Conservation (phyloP, 2,113 vertebrate species). For the Hydrolagus affinis region DNA sequence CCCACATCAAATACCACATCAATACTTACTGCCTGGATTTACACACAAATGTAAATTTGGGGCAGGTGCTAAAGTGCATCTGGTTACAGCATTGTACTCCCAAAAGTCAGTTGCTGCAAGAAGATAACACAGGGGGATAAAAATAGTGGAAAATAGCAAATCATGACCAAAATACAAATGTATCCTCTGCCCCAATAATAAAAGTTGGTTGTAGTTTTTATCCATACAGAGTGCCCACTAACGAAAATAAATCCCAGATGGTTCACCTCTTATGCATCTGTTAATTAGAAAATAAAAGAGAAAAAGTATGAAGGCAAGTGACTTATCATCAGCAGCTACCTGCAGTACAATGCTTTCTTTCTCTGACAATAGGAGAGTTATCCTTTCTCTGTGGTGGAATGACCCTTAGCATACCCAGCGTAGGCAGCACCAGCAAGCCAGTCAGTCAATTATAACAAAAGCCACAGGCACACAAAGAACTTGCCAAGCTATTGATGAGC, state of each 20-base stretch:
- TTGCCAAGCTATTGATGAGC: constrained; percentile 18
- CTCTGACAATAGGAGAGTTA: background rate
- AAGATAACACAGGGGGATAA: too few relatives aligned
- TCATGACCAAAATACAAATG: background rate
- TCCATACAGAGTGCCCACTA: too few relatives aligned
- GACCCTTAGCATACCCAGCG: constrained; percentile 13
- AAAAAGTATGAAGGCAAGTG: background rate
- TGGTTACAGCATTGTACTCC: too few relatives aligned
- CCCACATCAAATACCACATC: too few relatives aligned
- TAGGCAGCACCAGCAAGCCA: background rate
- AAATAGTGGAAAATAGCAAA: too few relatives aligned
- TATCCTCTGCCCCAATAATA: background rate
- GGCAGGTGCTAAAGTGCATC: too few relatives aligned
- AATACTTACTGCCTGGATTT: too few relatives aligned
- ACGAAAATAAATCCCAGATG: background rate
- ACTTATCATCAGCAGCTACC: constrained; percentile 1
- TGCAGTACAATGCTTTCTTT: background rate
- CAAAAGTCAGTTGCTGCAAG: too few relatives aligned
- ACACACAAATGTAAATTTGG: too few relatives aligned
- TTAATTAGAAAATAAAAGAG: constrained; percentile 19
- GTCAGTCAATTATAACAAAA: constrained; percentile 22
- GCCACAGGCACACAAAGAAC: constrained; percentile 25
- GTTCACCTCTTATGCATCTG: background rate
- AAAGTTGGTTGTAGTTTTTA: background rate
- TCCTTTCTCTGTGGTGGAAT: background rate